phyloP scores from a whole-genome alignment of 2,113 vertebrate species.

The Stigmatopora argus region DNA sequence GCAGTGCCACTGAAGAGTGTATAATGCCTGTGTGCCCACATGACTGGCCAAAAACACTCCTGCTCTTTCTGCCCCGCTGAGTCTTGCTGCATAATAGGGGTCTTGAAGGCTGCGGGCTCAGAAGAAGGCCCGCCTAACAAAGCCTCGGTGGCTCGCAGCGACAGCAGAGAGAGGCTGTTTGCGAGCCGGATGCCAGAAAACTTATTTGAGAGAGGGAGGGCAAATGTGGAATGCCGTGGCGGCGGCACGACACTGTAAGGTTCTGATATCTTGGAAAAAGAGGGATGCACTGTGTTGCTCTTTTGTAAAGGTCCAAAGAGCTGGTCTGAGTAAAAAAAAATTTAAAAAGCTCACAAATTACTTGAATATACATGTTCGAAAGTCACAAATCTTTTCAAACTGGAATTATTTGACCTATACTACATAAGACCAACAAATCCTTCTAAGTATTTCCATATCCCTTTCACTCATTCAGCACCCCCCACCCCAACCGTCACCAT shows the following conservation, averaged over 20 bases:
- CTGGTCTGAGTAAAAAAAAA: conserved; percentile 32
- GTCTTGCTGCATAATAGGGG: conserved; percentile 77
- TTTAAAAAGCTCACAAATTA: conserved; percentile 58
- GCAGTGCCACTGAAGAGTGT: conserved; percentile 76
- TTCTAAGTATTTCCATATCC: conserved; percentile 28
- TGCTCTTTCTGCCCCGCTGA: conserved; percentile 80
- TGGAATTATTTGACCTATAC: not conserved
- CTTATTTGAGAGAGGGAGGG: conserved; percentile 67
- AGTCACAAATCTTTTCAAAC: conserved; percentile 7
- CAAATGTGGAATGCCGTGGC: conserved; percentile 68
- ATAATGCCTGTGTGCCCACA: conserved; percentile 79
- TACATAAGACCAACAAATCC: not conserved
- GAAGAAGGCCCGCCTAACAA: conserved; percentile 76
- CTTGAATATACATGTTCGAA: conserved; percentile 48
- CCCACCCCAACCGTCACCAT: conserved; percentile 15
- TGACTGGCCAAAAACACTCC: conserved; percentile 76
- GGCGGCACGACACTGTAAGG: conserved; percentile 67
- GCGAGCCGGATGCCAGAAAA: conserved; percentile 74
- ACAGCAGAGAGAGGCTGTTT: conserved; percentile 73
- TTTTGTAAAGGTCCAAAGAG: conserved; percentile 57
- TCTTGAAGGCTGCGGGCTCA: conserved; percentile 77
- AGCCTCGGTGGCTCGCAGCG: conserved; percentile 77
- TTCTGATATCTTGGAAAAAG: conserved; percentile 66
- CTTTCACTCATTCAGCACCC: conserved; percentile 43
- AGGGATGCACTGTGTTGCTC: conserved; percentile 49